Percentiles rank a stretch among this genome's conserved stretches.
Evolutionary conservation across 2,113 vertebrate species (phyloP).

Genomic region (Orycteropus afer): DNA sequence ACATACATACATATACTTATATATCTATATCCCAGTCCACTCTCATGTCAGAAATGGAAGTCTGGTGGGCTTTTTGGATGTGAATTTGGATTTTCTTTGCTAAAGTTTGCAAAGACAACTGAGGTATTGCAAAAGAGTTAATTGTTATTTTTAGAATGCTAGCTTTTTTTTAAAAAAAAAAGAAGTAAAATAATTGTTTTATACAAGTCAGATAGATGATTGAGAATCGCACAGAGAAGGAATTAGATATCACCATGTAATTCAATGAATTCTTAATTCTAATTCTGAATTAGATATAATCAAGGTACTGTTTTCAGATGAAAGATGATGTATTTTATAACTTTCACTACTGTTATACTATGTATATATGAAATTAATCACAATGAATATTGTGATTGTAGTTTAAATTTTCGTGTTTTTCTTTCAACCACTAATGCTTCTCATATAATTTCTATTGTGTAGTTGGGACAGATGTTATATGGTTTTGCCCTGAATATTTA

Average conservation of each 20-base stretch:
- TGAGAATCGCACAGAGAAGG: slow-evolving; percentile 24
- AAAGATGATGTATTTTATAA: slow-evolving; percentile 11
- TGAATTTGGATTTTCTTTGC: slow-evolving; percentile 5
- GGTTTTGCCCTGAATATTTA: slow-evolving; percentile 14
- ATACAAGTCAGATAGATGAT: background rate
- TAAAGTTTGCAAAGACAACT: background rate
- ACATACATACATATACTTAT: background rate
- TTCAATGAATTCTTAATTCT: slow-evolving; percentile 33
- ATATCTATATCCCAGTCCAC: background rate
- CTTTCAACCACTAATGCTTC: background rate
- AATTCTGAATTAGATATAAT: background rate
- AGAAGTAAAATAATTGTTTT: slow-evolving; percentile 17
- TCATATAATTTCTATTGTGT: slow-evolving; percentile 10
- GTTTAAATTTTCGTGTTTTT: slow-evolving; percentile 20
- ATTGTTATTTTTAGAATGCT: background rate
- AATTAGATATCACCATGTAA: background rate
- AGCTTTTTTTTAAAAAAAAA: background rate
- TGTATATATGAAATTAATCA: slow-evolving; percentile 36
- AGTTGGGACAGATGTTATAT: background rate
- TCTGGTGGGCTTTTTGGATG: background rate
- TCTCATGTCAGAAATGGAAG: background rate
- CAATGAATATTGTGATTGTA: slow-evolving; percentile 3
- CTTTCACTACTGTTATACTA: slow-evolving; percentile 30
- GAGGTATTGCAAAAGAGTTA: background rate
- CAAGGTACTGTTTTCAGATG: background rate